Base-by-base conservation (phyloP, 2,888 invertebrate species). In the Melipona beecheii region DNA sequence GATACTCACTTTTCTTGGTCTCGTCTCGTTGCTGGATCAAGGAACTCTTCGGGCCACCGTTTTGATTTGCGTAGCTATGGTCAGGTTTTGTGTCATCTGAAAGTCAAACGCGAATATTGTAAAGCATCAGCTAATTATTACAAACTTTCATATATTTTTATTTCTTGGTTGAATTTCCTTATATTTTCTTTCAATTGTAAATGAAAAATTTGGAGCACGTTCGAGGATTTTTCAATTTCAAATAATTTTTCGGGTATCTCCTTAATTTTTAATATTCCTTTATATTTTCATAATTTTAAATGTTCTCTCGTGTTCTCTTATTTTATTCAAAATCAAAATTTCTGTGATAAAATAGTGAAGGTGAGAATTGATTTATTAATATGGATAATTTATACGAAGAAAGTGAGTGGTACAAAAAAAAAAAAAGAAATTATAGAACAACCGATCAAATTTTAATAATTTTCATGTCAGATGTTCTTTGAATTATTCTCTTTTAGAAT, bases 51-150 rank as follows among this genome's bases (percentile, higher is more conserved):
- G 92, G 81, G 73, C 90, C 91, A 76, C 94, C 94, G 91, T 94
- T 94, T 72, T 92, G 92, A 85, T 87, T 91, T 81, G 84, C 88
- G 89, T 92, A 91, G 62, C 86, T 91, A 71, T 87, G 85, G 36
- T 91, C 91, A 73, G 88, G 86, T 81, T 90, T 93, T 83, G 92
- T 90, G 89, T 93, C 93, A 94, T 93, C 94, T 94, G 91, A 75
- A 93, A 93, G 78, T 81, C 84, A 60, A 77, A 31, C 11, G 54
- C 24, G 27, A 19, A 31, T 1, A 43, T 31, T 21, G 50, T 13
- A 52, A 64, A 49, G 19, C 13, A 68, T 17, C 56, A 19, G 21
- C 24, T 15, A n/a, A 19, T 6, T 19, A 19, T 36, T 36, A 36
- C 36, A 36, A 36, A 36, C 36, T 36, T 36, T 36, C 27, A 27